Evolutionary conservation across 2,888 invertebrate genomes (phyloP), one percentile per base, ranked within the genome.

Genomic region (Drosophila prostipennis): DNA sequence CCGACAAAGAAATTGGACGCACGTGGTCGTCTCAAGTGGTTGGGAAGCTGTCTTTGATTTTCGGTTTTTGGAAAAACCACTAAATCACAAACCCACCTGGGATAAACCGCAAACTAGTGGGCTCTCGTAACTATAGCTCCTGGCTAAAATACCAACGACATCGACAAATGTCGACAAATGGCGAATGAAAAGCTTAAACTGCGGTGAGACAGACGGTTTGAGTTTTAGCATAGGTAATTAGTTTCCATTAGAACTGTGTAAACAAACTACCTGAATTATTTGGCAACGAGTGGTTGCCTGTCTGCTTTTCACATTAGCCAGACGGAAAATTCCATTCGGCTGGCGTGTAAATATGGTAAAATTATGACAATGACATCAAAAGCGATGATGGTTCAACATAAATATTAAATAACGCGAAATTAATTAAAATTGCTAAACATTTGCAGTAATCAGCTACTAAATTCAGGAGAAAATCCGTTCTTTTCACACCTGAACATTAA

Each of bases 91-190:
- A 23, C 14, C 14, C 3, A 3, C 6, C 14, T 32, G 6, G 10
- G 32, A 14, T 10, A 14, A 49, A 63, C 64, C 64, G 13, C 63
- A 63, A 49, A 43, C 45, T 32, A 36, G 37, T 43, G 32, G 13
- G 32, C 36, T 13, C 26, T 36, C 43, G 58, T 60, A 10, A 6
- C 58, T 34, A 57, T 34, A 26, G 26, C 40, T 34, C 2, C 19
- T 10, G 14, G 29, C 11, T 4, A 34, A 37, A 39, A 37, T 32
- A 6, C 11, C n/a, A 2, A 14, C 37, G 16, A 61, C 61, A 14
- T 63, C 42, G 19, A 36, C 49, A 61, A 56, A 57, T 58, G 34
- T 26, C 51, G 29, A 14, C 45, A 45, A 64, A 65, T 59, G 46
- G 45, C 34, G 32, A 67, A 40, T 34, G 39, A 10, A 40, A 16